Conservation (phyloP, 1,140 invertebrate species). For the Drosophila miranda region DNA sequence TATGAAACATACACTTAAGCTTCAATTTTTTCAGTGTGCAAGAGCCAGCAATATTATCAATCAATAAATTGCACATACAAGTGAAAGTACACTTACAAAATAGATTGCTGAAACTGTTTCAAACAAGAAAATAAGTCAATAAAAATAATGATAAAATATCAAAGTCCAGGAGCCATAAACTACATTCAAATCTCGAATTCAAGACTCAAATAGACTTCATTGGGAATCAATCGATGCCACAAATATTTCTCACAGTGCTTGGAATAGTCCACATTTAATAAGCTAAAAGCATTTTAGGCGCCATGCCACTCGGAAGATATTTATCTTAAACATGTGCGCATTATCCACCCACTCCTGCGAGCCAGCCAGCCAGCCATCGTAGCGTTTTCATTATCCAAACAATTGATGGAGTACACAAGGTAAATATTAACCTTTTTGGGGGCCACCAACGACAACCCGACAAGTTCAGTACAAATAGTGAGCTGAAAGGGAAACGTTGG, state of each 20-base stretch:
- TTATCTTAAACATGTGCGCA: conserved; percentile 75
- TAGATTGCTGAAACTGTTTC: not conserved
- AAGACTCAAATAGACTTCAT: no score
- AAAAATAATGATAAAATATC: not conserved
- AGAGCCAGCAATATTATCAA: conserved; percentile 6
- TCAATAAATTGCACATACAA: conserved; percentile 19
- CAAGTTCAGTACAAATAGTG: conserved; percentile 30
- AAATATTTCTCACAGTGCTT: conserved; percentile 36
- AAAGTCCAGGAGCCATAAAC: no score
- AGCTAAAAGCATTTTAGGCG: conserved; percentile 70
- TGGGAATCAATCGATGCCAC: no score
- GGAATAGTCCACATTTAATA: conserved; percentile 58
- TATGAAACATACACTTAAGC: no score
- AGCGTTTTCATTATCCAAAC: conserved; percentile 58
- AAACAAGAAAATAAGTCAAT: not conserved
- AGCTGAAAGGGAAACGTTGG: conserved; percentile 23
- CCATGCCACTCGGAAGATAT: conserved; percentile 61
- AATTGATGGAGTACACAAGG: conserved; percentile 32
- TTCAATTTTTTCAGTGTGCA: not conserved
- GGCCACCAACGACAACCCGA: not conserved
- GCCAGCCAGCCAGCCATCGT: no score
- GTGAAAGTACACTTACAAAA: not conserved
- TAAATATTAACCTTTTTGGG: conserved; percentile 39
- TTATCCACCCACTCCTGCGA: conserved; percentile 29
- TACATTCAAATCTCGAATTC: no score